phyloP scores from a whole-genome alignment of 2,797 vertebrate species.

The Holocentrus rufus region DNA sequence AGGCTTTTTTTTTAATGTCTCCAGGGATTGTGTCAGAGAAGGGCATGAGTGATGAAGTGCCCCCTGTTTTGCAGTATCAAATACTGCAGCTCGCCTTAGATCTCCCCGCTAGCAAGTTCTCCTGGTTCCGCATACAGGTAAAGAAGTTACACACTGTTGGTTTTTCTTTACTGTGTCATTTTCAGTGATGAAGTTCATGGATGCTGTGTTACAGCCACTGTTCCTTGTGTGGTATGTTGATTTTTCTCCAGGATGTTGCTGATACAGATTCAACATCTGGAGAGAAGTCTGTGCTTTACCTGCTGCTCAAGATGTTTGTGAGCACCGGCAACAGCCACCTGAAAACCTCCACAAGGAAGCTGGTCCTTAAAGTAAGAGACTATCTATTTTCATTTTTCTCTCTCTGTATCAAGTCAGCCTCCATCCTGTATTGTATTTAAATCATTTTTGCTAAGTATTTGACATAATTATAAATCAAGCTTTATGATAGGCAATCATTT shows the following conservation, averaged over 20 bases:
- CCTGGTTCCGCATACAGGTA: conserved; percentile 94
- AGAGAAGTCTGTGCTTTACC: conserved; percentile 91
- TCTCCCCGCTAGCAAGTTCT: conserved; percentile 94
- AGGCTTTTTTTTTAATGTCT: background rate
- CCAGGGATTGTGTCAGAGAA: conserved; percentile 90
- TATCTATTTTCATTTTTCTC: background rate
- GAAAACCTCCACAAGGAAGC: conserved; percentile 85
- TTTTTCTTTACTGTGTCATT: background rate
- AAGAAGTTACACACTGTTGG: background rate
- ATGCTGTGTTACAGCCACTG: background rate
- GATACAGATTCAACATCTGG: conserved; percentile 78
- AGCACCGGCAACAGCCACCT: conserved; percentile 84
- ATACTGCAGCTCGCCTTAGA: conserved; percentile 93
- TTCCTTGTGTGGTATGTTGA: background rate
- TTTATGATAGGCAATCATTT: background rate
- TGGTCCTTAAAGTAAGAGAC: conserved; percentile 89
- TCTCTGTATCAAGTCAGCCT: background rate
- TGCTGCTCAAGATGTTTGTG: conserved; percentile 95
- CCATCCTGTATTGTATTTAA: background rate
- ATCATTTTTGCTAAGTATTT: background rate
- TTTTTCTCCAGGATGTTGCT: conserved; percentile 80
- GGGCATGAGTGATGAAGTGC: conserved; percentile 83
- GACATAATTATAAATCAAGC: background rate
- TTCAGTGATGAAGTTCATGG: background rate
- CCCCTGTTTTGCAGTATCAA: conserved; percentile 90